Conservation (phyloP, 1,140 invertebrate genomes). For the Eufriesea mexicana region DNA sequence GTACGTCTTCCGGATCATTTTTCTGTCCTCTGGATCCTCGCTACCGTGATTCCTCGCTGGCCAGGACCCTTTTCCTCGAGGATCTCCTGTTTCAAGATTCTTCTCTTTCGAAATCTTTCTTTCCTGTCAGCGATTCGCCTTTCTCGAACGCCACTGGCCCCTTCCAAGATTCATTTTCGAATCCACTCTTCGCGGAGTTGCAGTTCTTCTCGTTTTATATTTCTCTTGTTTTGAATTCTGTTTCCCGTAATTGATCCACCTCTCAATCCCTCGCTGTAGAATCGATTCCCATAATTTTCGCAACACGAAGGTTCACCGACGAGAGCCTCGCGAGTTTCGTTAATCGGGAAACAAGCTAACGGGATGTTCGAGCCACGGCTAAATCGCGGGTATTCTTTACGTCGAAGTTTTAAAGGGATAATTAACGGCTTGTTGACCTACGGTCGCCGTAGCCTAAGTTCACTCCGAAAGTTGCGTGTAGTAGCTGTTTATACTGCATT, state of each 20-base stretch:
- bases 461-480: neutral
- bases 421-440: constrained; percentile 31
- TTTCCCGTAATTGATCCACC: neutral
- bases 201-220: neutral
- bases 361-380: neutral
- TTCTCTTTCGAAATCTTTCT: no score
- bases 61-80: no score
- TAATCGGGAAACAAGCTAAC: neutral
- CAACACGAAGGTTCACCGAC: neutral
- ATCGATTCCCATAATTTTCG: neutral
- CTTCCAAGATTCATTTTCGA: neutral
- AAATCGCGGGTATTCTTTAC: constrained; percentile 10
- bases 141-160: no score
- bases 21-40: neutral
- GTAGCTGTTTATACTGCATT: neutral
- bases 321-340: neutral
- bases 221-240: neutral
- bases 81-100: neutral
- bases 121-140: no score
- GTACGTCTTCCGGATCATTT: neutral
- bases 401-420: constrained; percentile 35
- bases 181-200: neutral
- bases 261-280: neutral
- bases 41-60: neutral
- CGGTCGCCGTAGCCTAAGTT: neutral